phyloP scores from a whole-genome alignment of 2,888 invertebrate genomes.

The Neoscelio sp. region DNA sequence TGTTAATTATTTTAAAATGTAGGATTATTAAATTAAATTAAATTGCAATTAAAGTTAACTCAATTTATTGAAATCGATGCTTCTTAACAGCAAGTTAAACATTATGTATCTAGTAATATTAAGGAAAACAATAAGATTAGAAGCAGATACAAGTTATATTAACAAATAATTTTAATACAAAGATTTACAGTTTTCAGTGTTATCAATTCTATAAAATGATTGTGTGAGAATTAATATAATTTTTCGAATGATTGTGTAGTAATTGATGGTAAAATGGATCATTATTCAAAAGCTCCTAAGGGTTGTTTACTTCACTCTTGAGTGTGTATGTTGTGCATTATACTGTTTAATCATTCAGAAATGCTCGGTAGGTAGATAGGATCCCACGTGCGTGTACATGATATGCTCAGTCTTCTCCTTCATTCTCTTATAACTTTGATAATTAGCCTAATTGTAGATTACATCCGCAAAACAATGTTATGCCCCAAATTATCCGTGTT shows the following conservation, averaged over 20 bases:
- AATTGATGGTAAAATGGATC: constrained; percentile 10
- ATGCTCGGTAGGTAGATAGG: constrained; percentile 5
- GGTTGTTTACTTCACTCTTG: constrained; percentile 30
- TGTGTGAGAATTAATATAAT: neutral
- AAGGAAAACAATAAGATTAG: neutral
- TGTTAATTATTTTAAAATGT: neutral
- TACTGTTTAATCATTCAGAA: constrained; percentile 33
- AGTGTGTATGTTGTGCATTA: constrained; percentile 30
- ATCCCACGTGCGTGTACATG: constrained; percentile 28
- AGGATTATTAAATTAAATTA: constrained; percentile 1
- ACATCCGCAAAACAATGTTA: constrained; percentile 16
- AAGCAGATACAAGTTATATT: too few species aligned
- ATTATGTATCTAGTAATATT: neutral
- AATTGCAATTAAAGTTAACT: neutral
- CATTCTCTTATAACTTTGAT: constrained; percentile 68
- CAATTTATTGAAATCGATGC: too few species aligned
- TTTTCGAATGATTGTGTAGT: constrained; percentile 1
- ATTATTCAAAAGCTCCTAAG: constrained; percentile 16
- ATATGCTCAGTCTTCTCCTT: constrained; percentile 23
- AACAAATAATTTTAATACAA: too few species aligned
- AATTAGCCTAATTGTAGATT: constrained; percentile 76
- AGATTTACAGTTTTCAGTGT: too few species aligned
- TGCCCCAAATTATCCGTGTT: constrained; percentile 8
- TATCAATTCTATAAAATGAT: too few species aligned
- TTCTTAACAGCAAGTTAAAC: too few species aligned